Conservation (phyloP, 1,140 invertebrate species). For the Ceratina calcarata region DNA sequence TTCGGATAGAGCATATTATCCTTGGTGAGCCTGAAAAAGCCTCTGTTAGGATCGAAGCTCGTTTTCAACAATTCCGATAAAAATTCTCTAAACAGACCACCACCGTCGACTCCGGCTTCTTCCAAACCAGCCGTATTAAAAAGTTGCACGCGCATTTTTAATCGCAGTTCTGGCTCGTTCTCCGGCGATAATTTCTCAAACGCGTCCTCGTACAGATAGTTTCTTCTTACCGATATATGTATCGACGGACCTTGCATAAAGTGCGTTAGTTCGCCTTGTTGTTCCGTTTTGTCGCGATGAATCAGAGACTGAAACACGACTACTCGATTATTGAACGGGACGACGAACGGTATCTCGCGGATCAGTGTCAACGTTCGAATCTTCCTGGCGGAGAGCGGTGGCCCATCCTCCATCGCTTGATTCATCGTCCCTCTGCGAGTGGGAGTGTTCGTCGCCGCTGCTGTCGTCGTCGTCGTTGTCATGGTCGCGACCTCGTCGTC, state of each 20-base stretch:
- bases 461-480: too few species aligned
- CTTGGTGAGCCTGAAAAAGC: constrained; percentile 94
- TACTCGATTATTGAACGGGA: constrained; percentile 94
- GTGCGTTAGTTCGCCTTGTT: constrained; percentile 87
- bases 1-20: constrained; percentile 98
- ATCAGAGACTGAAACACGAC: constrained; percentile 90
- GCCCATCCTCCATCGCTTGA: constrained; percentile 85
- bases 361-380: constrained; percentile 92
- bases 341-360: constrained; percentile 95
- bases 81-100: constrained; percentile 96
- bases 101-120: constrained; percentile 98
- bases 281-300: constrained; percentile 86
- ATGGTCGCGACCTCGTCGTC: too few species aligned
- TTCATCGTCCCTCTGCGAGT: constrained; percentile 77
- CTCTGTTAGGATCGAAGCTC: constrained; percentile 97
- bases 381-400: constrained; percentile 93
- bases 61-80: constrained; percentile 95
- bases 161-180: constrained; percentile 93
- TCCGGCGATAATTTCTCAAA: constrained; percentile 95
- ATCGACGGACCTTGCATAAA: constrained; percentile 89
- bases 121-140: constrained; percentile 94
- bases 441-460: too few species aligned
- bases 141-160: constrained; percentile 93
- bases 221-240: constrained; percentile 90
- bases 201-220: constrained; percentile 98